Percentiles rank a stretch among this genome's conserved stretches.
These are phyloP conservation scores for Pachyuromys duprasi DNA, from an alignment of 2,797 vertebrate species.

Conservation along the genomic window DNA sequence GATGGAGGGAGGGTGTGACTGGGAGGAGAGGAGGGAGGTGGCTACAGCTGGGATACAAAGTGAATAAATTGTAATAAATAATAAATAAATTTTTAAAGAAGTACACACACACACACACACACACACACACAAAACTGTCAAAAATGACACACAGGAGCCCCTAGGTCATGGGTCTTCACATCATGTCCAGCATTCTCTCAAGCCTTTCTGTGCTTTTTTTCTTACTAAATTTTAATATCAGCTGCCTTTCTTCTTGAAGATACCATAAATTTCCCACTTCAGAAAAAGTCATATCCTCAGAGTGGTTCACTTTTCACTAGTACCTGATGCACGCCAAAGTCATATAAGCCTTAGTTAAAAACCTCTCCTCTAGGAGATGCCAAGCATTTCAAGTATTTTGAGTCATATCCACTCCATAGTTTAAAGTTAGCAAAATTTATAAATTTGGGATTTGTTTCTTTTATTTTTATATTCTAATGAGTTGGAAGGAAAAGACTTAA, in stretches of 20 bases:
- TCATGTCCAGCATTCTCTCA: neutral
- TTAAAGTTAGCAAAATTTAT: conserved; percentile 4
- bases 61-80: too few relatives aligned
- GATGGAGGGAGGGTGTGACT: too few relatives aligned
- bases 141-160: neutral
- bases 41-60: too few relatives aligned
- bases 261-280: neutral
- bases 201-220: neutral
- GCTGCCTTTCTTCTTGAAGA: neutral
- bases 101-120: too few relatives aligned
- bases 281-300: neutral
- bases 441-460: conserved; percentile 1
- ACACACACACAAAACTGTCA: too few relatives aligned
- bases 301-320: neutral
- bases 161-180: neutral
- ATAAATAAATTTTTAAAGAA: too few relatives aligned
- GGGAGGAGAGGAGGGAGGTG: too few relatives aligned
- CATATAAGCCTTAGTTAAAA: neutral
- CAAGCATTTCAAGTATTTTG: neutral
- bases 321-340: neutral
- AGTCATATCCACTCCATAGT: neutral
- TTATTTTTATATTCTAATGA: conserved; percentile 23
- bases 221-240: neutral
- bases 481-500: conserved; percentile 37
- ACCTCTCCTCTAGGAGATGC: neutral